phyloP scores from a whole-genome alignment of 2,797 vertebrate species.

The Vespertilio murinus region DNA sequence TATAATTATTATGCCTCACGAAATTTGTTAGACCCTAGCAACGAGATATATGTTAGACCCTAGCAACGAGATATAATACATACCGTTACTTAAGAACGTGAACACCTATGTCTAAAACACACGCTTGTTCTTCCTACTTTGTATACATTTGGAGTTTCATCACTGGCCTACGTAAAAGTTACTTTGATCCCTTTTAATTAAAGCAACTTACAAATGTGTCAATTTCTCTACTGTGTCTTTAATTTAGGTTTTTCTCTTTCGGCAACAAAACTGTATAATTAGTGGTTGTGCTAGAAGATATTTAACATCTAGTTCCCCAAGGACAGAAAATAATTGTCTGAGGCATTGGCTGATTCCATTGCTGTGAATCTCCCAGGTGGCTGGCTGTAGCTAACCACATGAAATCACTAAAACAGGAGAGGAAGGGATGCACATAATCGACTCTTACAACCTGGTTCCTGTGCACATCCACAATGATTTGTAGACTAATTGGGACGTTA shows the following conservation, averaged over 20 bases:
- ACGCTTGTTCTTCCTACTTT: background rate
- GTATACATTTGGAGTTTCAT: background rate
- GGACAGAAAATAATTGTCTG: background rate
- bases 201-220: background rate
- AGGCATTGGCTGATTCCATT: background rate
- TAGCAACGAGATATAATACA: background rate
- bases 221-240: background rate
- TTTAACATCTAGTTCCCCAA: background rate
- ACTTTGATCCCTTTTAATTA: conserved; percentile 13
- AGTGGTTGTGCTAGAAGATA: background rate
- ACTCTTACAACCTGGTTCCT: background rate
- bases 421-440: background rate
- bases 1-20: background rate
- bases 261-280: background rate
- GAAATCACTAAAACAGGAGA: background rate
- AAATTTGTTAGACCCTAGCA: background rate
- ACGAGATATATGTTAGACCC: background rate
- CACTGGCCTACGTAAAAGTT: background rate
- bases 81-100: background rate
- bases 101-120: background rate
- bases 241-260: background rate
- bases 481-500: background rate
- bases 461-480: background rate
- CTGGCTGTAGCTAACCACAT: background rate
- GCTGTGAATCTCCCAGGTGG: background rate